Base-by-base conservation (phyloP, 37 sponge, comb jelly and placozoan genomes). In the Cliona cf. orientalis region DNA sequence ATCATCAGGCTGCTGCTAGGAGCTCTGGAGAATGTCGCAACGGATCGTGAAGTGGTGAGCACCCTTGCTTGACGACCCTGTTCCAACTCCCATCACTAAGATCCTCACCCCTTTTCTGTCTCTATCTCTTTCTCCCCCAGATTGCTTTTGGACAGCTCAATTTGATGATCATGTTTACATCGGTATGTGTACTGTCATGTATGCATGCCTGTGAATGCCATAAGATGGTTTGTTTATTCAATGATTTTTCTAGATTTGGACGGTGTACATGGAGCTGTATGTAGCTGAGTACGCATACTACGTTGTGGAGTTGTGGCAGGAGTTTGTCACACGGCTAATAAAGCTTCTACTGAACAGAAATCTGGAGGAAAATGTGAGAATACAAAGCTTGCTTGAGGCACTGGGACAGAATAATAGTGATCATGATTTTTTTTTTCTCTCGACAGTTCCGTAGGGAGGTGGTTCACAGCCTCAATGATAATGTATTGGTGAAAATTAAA, bases 231-330 rank as follows among this genome's bases (percentile, higher is more conserved):
- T 22, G 26, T 28, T 66, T 3, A 31, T n/a, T 34, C 5, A 36
- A 31, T 67, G 49, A 3, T 42, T 11, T 46, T 46, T 42, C 0
- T 29, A 86, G 87, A 79, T 80, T 25, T 79, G 80, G 69, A 86
- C 87, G 0, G 80, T 74, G 22, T 86, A 80, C 56, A 72, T 86
- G 74, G 87, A 86, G 68, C 34, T 80, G 41, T 72, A 66, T 23
- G 66, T 66, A 1, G 58, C 64, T 2, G 75, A 63, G 22, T 67
- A 66, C 7, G 42, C 35, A 1, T 41, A 37, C 2, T 14, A 46
- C 19, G 37, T 79, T 17, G 66, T 73, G 12, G 43, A 84, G 55
- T 84, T 49, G 35, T 84, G 85, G 85, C 49, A 75, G 85, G 66
- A 69, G 43, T 37, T 84, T 4, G 25, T 65, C 21, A 59, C 57